A percentile compares a stretch with the other conserved stretches of the same genome.
Conservation (phyloP, 2,888 invertebrate species). For the Orthosia gothica region DNA sequence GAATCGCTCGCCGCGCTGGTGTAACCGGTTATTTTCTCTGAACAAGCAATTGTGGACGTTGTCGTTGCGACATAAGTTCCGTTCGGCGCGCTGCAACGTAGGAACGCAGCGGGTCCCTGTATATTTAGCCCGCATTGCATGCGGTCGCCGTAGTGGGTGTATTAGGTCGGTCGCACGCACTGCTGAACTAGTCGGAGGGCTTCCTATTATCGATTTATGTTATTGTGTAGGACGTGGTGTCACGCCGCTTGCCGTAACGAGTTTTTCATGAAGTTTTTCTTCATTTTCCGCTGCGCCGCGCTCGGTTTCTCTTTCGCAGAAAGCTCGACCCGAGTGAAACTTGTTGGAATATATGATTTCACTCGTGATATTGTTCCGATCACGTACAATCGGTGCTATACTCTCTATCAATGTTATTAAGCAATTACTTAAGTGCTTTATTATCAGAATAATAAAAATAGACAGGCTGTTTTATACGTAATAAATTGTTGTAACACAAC, state of each 20-base stretch:
- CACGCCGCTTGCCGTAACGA: slow-evolving; percentile 76
- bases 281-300: slow-evolving; percentile 77
- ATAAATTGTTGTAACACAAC: slow-evolving; percentile 48
- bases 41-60: slow-evolving; percentile 89
- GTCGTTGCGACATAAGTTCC: slow-evolving; percentile 87
- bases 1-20: slow-evolving; percentile 70
- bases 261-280: slow-evolving; percentile 83
- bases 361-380: slow-evolving; percentile 77
- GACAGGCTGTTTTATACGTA: slow-evolving; percentile 18
- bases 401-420: slow-evolving; percentile 59
- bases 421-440: slow-evolving; percentile 55
- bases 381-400: slow-evolving; percentile 53
- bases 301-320: slow-evolving; percentile 85
- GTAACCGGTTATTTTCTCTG: slow-evolving; percentile 87
- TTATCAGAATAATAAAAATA: slow-evolving; percentile 32
- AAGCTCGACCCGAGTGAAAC: slow-evolving; percentile 83
- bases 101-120: slow-evolving; percentile 84
- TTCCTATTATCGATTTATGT: slow-evolving; percentile 91
- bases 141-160: slow-evolving; percentile 87
- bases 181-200: slow-evolving; percentile 91
- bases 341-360: slow-evolving; percentile 84
- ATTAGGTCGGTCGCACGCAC: slow-evolving; percentile 91
- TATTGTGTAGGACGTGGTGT: slow-evolving; percentile 83
- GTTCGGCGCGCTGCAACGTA: slow-evolving; percentile 77
- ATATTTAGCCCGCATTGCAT: slow-evolving; percentile 91